These are phyloP conservation scores for Drosophila triauraria DNA, from an alignment of 1,140 invertebrate genomes.

Conservation along the genomic window DNA sequence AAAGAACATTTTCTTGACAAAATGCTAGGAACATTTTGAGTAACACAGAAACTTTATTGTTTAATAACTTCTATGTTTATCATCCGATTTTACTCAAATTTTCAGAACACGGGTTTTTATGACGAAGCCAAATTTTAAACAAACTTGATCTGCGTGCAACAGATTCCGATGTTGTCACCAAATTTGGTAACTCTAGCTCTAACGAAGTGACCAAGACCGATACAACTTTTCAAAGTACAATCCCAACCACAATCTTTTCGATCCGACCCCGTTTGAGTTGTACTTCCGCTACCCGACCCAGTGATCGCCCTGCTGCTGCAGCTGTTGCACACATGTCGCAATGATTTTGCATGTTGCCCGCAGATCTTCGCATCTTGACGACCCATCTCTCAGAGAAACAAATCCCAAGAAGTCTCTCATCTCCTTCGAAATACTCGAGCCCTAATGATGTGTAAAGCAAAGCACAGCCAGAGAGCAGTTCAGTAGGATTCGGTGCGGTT, in stretches of 20 bases:
- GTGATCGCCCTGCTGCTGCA: conserved; percentile 25
- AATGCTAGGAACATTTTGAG: too few relatives aligned
- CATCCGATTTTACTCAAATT: too few relatives aligned
- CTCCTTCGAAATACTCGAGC: conserved; percentile 30
- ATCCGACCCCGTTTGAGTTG: conserved; percentile 15
- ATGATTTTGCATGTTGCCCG: conserved; percentile 41
- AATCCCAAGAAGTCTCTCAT: conserved; percentile 19
- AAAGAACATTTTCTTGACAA: too few relatives aligned
- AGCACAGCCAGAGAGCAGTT: conserved; percentile 1
- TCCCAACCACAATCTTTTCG: background rate
- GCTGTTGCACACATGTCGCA: conserved; percentile 65
- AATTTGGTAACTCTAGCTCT: too few relatives aligned
- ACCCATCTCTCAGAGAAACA: conserved; percentile 4
- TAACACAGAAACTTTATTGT: too few relatives aligned
- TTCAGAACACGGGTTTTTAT: too few relatives aligned
- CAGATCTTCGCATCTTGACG: conserved; percentile 28
- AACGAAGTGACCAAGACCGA: too few relatives aligned
- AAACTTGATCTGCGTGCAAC: too few relatives aligned
- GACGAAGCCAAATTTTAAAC: too few relatives aligned
- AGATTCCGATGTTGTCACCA: too few relatives aligned
- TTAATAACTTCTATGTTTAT: too few relatives aligned
- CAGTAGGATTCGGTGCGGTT: conserved; percentile 13
- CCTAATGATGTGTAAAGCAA: conserved; percentile 63
- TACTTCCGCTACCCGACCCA: conserved; percentile 17
- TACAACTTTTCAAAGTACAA: background rate